Evolutionary conservation across 30 jellyfish, hydroid and myxozoan genomes (phyloP).

Genomic region (Aurelia aurita complex sp. Pacific): DNA sequence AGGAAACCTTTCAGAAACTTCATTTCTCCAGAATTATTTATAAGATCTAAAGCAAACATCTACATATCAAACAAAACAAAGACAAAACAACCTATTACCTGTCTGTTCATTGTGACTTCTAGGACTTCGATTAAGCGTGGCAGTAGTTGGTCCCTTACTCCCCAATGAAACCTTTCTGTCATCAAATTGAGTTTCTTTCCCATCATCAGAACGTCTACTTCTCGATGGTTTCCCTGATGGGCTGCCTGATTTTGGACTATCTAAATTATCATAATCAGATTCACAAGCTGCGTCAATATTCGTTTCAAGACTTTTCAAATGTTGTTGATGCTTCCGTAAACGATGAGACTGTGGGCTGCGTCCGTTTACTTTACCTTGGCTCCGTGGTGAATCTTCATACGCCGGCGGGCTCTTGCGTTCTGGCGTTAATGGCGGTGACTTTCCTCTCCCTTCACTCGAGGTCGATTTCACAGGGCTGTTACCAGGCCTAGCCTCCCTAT

Average conservation of each 20-base stretch:
- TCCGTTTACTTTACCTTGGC: not conserved
- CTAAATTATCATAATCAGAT: conserved; percentile 55
- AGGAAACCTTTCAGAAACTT: no score
- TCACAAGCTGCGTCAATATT: conserved; percentile 17
- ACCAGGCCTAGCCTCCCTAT: not conserved
- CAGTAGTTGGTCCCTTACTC: no score
- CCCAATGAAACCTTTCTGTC: not conserved
- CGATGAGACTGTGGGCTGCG: conserved; percentile 34
- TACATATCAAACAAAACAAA: no score
- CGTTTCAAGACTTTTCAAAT: conserved; percentile 34
- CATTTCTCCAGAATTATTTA: no score
- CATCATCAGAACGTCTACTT: not conserved
- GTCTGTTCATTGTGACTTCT: no score
- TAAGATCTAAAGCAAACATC: no score
- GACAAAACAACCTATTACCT: no score
- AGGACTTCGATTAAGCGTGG: no score
- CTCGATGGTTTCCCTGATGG: not conserved
- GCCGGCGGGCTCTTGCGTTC: not conserved
- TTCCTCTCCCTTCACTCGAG: not conserved
- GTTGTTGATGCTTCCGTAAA: conserved; percentile 33
- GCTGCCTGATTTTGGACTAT: conserved; percentile 9
- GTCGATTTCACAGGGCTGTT: conserved; percentile 1
- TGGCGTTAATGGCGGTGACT: not conserved
- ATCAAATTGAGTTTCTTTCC: not conserved
- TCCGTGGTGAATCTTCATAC: not conserved